phyloP scores from a whole-genome alignment of 2,797 vertebrate species.

The Heteromormyrus szaboi region DNA sequence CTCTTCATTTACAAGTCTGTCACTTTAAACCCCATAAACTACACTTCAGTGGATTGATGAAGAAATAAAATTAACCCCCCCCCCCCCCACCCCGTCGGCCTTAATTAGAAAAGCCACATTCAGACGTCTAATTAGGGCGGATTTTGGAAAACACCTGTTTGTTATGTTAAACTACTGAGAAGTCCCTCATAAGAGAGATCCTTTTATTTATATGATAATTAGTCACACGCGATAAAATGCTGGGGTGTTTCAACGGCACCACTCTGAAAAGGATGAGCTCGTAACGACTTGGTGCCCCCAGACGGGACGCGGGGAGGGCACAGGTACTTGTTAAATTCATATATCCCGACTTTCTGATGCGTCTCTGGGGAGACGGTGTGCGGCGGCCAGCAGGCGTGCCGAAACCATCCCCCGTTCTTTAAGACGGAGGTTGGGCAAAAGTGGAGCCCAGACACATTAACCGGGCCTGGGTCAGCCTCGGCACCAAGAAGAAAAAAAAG shows the following conservation, averaged over 20 bases:
- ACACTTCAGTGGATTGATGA: slow-evolving; percentile 47
- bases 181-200: slow-evolving; percentile 38
- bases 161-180: slow-evolving; percentile 37
- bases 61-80: slow-evolving; percentile 40
- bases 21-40: slow-evolving; percentile 50
- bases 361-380: neutral
- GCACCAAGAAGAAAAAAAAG: neutral
- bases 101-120: slow-evolving; percentile 47
- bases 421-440: neutral
- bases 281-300: slow-evolving; percentile 20
- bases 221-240: slow-evolving; percentile 40
- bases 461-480: neutral
- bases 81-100: slow-evolving; percentile 38
- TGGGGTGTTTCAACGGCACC: slow-evolving; percentile 28
- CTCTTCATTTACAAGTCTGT: slow-evolving; percentile 43
- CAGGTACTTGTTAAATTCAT: neutral
- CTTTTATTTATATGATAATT: slow-evolving; percentile 46
- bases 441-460: neutral
- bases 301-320: neutral
- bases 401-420: neutral
- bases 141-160: slow-evolving; percentile 46
- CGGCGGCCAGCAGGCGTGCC: neutral
- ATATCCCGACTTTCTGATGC: neutral
- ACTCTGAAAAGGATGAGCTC: slow-evolving; percentile 25
- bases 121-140: slow-evolving; percentile 45